Base-by-base conservation (phyloP, 2,113 vertebrate genomes). In the Hyperopisus bebe region DNA sequence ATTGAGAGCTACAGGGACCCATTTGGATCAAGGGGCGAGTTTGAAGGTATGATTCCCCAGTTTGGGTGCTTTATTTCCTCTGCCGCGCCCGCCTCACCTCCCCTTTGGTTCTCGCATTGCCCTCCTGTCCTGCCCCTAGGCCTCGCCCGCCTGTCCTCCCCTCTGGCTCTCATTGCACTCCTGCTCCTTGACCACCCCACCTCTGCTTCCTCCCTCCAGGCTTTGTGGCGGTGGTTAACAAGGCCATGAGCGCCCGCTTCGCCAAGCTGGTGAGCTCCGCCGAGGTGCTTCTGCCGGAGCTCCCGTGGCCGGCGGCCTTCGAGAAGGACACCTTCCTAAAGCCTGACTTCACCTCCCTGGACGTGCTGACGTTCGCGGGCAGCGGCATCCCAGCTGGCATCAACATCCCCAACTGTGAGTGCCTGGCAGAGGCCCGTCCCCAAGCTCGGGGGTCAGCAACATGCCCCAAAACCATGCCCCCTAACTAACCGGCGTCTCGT, bases 1-100 rank as follows among this genome's bases (percentile, higher is more conserved):
- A 98, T 98, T 24, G 97, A 98, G 93, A 98, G 97, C 94, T 98
- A 98, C 95, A 95, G 97, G 88, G 97, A 98, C 91, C 97, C 97
- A 0, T 98, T 97, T 89, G 97, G 97, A 89, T 98, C 97, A 93
- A 95, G 97, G 85, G 97, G 97, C 90, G 97, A 98, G 92, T 98
- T 98, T 95, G 97, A 98, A 97, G 97, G 97, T 97, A 94, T 90
- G 74, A 82, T 15, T 27, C 21, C 7, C 9, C 48, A 51, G 3
- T 35, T 13, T 35, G n/a, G 35, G 3, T 35, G n/a, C 66, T 11
- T 70, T 74, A 35, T 35, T 39, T 77, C 70, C 70, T 66, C n/a
- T 5, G 53, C 51, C 17, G 15, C 3, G 50, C 7, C 24, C 10
- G 0, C 53, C 21, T 58, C 55, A 0, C n/a, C 62, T 27, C 24